Percentiles rank a stretch among this genome's conserved stretches.
Evolutionary conservation across 2,113 vertebrate genomes (phyloP).

Genomic region (Anolis carolinensis): DNA sequence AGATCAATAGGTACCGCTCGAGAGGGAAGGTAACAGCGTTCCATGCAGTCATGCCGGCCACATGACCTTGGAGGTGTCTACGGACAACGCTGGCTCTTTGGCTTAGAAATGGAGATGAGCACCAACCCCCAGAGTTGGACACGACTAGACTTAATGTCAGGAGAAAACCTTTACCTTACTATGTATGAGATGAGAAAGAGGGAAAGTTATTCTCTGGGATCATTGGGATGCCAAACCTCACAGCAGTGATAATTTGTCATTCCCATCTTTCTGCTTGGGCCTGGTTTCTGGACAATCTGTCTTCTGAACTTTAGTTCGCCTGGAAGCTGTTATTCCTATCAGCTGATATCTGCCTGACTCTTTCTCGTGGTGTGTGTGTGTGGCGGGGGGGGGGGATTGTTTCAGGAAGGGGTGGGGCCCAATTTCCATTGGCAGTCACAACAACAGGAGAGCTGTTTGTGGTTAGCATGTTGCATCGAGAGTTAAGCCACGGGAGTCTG

Average conservation of each 20-base stretch:
- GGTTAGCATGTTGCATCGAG: not conserved
- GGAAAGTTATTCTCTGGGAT: not conserved
- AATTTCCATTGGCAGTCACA: not conserved
- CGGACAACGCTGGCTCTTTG: no score
- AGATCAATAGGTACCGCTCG: no score
- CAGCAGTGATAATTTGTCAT: slow-evolving; percentile 8
- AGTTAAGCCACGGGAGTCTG: not conserved
- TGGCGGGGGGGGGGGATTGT: slow-evolving; percentile 19
- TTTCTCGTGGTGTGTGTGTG: slow-evolving; percentile 34
- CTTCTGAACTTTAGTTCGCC: slow-evolving; percentile 60
- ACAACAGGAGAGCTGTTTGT: not conserved
- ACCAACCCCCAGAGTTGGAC: no score
- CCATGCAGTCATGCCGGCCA: no score
- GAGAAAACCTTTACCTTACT: no score
- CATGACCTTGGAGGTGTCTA: no score
- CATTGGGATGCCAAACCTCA: not conserved
- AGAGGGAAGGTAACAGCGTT: no score
- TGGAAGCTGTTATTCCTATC: slow-evolving; percentile 58
- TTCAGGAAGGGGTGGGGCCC: slow-evolving; percentile 41
- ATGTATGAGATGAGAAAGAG: not conserved
- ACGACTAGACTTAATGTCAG: no score
- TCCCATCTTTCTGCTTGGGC: not conserved
- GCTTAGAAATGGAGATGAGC: no score
- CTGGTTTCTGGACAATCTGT: slow-evolving; percentile 47
- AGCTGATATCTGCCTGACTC: slow-evolving; percentile 77